Evolutionary conservation across 2,888 invertebrate species (phyloP).

Genomic region (Agriopis leucophaearia): DNA sequence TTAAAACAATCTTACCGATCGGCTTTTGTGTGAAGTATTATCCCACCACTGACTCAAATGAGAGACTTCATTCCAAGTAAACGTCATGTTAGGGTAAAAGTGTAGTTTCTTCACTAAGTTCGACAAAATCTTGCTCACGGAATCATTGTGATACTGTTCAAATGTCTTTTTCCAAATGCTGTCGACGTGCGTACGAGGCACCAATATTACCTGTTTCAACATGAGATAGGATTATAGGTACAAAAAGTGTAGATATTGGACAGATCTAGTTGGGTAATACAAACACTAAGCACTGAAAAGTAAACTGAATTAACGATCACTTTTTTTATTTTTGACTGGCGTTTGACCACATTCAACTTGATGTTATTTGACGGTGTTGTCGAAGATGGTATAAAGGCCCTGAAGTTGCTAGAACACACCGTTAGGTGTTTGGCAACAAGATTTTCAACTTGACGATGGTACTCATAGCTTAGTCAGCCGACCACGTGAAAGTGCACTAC

Average conservation of each 20-base stretch:
- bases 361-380: no score
- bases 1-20: slow-evolving; percentile 59
- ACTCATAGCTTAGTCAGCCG: no score
- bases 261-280: no score
- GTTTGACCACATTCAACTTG: no score
- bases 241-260: background rate
- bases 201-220: slow-evolving; percentile 68
- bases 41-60: slow-evolving; percentile 79
- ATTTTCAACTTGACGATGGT: no score
- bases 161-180: slow-evolving; percentile 73
- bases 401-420: no score
- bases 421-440: no score
- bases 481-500: no score
- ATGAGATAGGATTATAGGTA: background rate
- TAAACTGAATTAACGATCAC: no score
- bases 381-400: no score
- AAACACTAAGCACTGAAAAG: no score
- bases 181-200: slow-evolving; percentile 72
- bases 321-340: no score
- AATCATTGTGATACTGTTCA: slow-evolving; percentile 67
- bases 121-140: slow-evolving; percentile 67
- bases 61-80: slow-evolving; percentile 79
- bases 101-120: slow-evolving; percentile 77
- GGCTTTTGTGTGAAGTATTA: slow-evolving; percentile 63
- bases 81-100: slow-evolving; percentile 73